A percentile compares a stretch with the other conserved stretches of the same genome.
phyloP scores from a whole-genome alignment of 2,888 invertebrate genomes.

The Dermolepida albohirtum region DNA sequence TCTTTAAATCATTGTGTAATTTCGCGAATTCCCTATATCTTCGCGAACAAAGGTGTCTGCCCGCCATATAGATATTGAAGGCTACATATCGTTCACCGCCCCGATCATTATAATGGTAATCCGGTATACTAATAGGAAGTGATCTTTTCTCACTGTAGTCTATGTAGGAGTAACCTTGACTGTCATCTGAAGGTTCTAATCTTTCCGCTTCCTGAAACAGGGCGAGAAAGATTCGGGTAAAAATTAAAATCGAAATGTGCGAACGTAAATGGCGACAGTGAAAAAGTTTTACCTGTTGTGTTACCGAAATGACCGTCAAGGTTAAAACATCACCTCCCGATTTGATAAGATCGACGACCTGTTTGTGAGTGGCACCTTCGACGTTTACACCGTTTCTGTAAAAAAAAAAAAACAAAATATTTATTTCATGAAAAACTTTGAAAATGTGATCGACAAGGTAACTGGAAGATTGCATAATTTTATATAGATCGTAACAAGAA shows the following conservation, averaged over 20 bases:
- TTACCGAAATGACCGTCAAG: conserved; percentile 95
- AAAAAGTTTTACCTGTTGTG: conserved; percentile 78
- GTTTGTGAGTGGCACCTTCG: conserved; percentile 99
- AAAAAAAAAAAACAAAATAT: conserved; percentile 56
- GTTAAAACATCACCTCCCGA: conserved; percentile 98
- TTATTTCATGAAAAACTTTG: no score
- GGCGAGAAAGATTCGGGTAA: not conserved
- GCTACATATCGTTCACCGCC: conserved; percentile 92
- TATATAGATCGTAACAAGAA: no score
- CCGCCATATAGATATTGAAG: conserved; percentile 99
- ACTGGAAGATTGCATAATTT: no score
- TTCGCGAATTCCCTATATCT: conserved; percentile 96
- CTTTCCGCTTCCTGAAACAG: conserved; percentile 81
- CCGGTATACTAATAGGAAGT: conserved; percentile 90
- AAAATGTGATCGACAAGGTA: no score
- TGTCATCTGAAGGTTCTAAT: conserved; percentile 86
- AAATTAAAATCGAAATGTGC: no score
- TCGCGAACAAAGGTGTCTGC: conserved; percentile 95
- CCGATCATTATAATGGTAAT: conserved; percentile 90
- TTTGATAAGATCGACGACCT: conserved; percentile 99
- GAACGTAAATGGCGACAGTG: no score
- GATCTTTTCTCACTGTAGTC: conserved; percentile 96
- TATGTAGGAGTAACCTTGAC: conserved; percentile 81
- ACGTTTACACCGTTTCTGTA: conserved; percentile 97
- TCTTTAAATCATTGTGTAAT: conserved; percentile 87